Evolutionary conservation across 2,113 vertebrate genomes (phyloP).

Genomic region (Antigone vipio): DNA sequence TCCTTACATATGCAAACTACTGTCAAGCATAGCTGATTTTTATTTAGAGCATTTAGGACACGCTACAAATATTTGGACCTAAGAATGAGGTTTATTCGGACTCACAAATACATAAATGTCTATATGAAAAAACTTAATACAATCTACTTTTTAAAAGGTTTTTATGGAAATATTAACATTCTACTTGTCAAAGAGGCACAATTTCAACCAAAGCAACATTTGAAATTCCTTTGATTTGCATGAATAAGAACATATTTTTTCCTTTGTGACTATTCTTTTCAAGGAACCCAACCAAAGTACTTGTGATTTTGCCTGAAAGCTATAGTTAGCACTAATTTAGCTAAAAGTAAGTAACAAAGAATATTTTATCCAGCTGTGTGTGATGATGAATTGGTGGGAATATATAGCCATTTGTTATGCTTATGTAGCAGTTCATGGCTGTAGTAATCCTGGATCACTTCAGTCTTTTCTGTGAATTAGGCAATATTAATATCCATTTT

Average conservation of each 20-base stretch:
- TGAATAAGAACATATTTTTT: not conserved
- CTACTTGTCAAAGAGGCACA: not conserved
- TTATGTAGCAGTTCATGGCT: not conserved
- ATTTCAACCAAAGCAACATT: not conserved
- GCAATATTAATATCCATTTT: not conserved
- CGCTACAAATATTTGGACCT: not conserved
- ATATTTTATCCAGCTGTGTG: not conserved
- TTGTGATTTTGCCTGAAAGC: not conserved
- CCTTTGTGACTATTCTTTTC: not conserved
- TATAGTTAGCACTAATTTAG: not conserved
- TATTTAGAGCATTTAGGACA: not conserved
- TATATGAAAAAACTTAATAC: not conserved
- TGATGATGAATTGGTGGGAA: not conserved
- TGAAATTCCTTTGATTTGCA: not conserved
- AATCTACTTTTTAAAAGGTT: not conserved
- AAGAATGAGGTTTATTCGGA: not conserved
- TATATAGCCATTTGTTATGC: not conserved
- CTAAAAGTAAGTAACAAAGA: not conserved
- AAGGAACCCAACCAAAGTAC: not conserved
- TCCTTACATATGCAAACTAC: not conserved
- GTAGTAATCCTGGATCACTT: conserved; percentile 1
- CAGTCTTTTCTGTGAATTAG: not conserved
- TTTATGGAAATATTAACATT: not conserved
- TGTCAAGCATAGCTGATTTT: not conserved
- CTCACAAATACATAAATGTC: not conserved